Conservation (phyloP, 2,888 invertebrate species). For the Clanis bilineata region DNA sequence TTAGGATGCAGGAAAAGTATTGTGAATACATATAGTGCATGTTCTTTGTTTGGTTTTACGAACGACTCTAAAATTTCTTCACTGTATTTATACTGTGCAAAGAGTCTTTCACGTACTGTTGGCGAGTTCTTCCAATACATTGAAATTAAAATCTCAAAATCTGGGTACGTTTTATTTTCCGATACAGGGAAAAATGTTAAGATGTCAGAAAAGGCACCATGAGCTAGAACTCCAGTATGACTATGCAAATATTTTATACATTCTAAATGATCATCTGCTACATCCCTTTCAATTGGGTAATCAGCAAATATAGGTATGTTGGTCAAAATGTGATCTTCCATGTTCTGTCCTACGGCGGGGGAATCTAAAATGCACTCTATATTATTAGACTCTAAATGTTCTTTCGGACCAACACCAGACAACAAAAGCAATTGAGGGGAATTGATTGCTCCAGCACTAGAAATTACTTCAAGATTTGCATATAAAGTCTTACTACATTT, state of each 20-base stretch:
- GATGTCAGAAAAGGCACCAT: conserved; percentile 79
- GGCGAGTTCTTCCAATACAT: conserved; percentile 49
- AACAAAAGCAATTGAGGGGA: conserved; percentile 76
- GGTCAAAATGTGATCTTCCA: conserved; percentile 76
- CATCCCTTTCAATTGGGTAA: conserved; percentile 40
- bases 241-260: conserved; percentile 72
- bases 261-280: conserved; percentile 48
- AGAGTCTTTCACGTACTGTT: neutral
- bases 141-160: conserved; percentile 48
- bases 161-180: conserved; percentile 47
- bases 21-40: conserved; percentile 50
- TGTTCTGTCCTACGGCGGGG: conserved; percentile 74
- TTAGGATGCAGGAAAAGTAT: conserved; percentile 70
- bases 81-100: conserved; percentile 2
- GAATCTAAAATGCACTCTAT: conserved; percentile 60
- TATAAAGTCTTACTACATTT: neutral
- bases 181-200: conserved; percentile 43
- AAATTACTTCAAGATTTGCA: conserved; percentile 44
- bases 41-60: conserved; percentile 40
- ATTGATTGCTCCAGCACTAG: conserved; percentile 73
- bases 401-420: conserved; percentile 75
- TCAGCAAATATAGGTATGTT: conserved; percentile 60
- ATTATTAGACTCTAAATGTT: conserved; percentile 54
- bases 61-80: conserved; percentile 36
- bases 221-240: conserved; percentile 72